Evolutionary conservation across 2,113 vertebrate species (phyloP), one percentile per base, ranked within the genome.

Genomic region (Serilophus lunatus): DNA sequence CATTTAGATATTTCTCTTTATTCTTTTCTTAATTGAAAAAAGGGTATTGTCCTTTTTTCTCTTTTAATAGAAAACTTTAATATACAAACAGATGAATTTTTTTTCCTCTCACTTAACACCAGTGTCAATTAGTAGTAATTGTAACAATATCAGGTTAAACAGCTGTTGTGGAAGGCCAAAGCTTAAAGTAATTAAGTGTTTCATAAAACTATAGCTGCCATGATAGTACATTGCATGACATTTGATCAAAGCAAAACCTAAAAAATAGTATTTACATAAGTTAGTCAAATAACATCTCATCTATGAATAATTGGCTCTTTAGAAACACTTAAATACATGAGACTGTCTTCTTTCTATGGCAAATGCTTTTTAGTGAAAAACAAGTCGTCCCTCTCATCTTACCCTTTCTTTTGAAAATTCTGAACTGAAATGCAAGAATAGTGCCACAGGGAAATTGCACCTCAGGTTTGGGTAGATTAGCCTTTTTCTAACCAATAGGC

Each of bases 181-280:
- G 19, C 47, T 60, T 80, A 75, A 86, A 86, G 56, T 70, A 26
- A 81, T 60, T 18, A 64, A 90, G 24, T 24, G 51, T 33, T 96
- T 75, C n/a, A 56, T 93, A 88, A 88, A 86, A 64, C 29, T 33
- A 3, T 23, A 71, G 65, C 26, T 92, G 42, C 63, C 82, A 13
- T 75, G 56, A 64, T 5, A 57, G 26, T 18, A 59, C 68, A 66
- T 77, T 5, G 3, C 35, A 51, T 77, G 59, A 81, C 50, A 77
- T 59, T 50, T 47, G 17, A 42, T 78, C 35, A 74, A 82, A 92
- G 9, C 36, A 66, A 92, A 94, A 56, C 11, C 33, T 92, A 86
- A 82, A 49, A 93, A 93, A 93, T 90, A 63, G 24, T 92, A 93
- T 90, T 96, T 92, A 94, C 79, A 80, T 33, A 83, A 42, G 22